Conservation (phyloP, 2,888 invertebrate species). For the Polyommatus iphigenia region DNA sequence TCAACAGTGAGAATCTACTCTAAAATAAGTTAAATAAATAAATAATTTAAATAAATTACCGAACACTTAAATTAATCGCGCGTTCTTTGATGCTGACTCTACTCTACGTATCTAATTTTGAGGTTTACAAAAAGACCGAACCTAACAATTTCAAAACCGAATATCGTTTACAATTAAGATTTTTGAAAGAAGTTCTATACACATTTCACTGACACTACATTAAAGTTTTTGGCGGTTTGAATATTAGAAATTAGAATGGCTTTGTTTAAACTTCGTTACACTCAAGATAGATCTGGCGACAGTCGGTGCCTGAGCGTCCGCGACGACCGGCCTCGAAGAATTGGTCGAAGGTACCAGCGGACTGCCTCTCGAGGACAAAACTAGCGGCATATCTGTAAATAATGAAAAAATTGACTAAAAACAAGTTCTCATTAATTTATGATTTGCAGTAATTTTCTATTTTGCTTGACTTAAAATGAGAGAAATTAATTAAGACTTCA, state of each 20-base stretch:
- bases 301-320: constrained; percentile 92
- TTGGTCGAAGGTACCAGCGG: constrained; percentile 87
- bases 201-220: constrained; percentile 26
- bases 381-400: constrained; percentile 89
- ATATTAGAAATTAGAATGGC: constrained; percentile 36
- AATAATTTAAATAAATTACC: constrained; percentile 70
- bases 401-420: constrained; percentile 33
- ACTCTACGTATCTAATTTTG: neutral
- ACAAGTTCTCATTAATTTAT: neutral
- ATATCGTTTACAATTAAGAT: neutral
- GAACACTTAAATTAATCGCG: constrained; percentile 46
- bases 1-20: constrained; percentile 52
- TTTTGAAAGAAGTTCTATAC: neutral
- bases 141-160: neutral
- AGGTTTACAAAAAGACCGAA: neutral
- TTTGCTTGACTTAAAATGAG: neutral
- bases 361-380: constrained; percentile 88
- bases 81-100: constrained; percentile 55
- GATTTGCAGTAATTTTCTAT: neutral
- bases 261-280: constrained; percentile 90
- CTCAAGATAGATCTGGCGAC: constrained; percentile 90
- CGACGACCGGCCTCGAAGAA: constrained; percentile 92
- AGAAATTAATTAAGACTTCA: too few relatives aligned
- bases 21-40: constrained; percentile 79
- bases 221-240: constrained; percentile 41